Evolutionary conservation across 2,113 vertebrate genomes (phyloP).

Genomic region (Datnioides undecimradiatus): DNA sequence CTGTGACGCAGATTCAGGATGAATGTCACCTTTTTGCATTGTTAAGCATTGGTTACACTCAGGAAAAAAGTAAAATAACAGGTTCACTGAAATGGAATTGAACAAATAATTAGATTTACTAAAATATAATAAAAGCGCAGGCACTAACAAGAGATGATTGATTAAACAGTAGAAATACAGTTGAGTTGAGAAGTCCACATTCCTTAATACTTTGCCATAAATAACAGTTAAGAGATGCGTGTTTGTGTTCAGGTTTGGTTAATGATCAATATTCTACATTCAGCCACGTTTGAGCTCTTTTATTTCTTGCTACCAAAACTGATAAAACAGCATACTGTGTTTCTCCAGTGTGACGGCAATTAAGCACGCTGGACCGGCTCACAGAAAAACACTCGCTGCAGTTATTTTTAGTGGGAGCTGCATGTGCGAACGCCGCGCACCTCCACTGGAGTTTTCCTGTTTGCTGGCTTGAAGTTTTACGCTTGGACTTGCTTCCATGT

Average conservation of each 20-base stretch:
- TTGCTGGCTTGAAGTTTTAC: slow-evolving; percentile 35
- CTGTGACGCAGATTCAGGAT: no score
- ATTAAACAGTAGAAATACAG: no score
- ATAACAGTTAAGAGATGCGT: background rate
- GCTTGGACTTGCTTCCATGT: slow-evolving; percentile 29
- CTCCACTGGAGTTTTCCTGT: slow-evolving; percentile 33
- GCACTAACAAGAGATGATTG: no score
- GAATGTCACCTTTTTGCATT: no score
- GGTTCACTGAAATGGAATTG: no score
- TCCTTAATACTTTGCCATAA: background rate
- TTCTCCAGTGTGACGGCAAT: background rate
- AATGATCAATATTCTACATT: background rate
- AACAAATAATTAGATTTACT: no score
- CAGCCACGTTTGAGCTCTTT: background rate
- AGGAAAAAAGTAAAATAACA: no score
- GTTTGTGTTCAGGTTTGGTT: background rate
- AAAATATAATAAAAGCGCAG: no score
- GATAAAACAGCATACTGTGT: background rate
- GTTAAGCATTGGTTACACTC: no score
- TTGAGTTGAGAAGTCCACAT: background rate
- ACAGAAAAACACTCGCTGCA: background rate
- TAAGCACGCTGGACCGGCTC: background rate
- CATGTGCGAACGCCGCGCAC: background rate
- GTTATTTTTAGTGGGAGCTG: background rate
- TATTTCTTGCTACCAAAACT: background rate